Percentiles rank a stretch among this genome's conserved stretches.
These are phyloP conservation scores for Calcarius lapponicus DNA, from an alignment of 2,797 vertebrate genomes.

Conservation along the genomic window DNA sequence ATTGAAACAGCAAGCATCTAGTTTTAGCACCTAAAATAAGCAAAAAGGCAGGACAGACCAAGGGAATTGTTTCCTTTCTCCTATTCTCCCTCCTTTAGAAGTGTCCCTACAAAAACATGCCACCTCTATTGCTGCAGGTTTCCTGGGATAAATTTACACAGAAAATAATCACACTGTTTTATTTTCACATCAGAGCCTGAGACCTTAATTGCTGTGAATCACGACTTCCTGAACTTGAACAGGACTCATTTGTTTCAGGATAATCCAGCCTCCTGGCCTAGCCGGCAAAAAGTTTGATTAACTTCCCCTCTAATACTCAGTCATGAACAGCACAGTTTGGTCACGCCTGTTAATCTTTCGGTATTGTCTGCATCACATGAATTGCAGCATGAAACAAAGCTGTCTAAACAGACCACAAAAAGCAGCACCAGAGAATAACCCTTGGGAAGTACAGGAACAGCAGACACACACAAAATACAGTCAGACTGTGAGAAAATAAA, in stretches of 20 bases:
- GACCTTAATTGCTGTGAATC: slow-evolving; percentile 23
- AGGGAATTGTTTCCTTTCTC: not conserved
- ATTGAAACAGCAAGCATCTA: not conserved
- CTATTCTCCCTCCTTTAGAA: not conserved
- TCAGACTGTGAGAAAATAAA: slow-evolving; percentile 20
- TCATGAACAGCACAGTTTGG: not conserved
- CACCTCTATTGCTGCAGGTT: not conserved
- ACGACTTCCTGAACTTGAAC: slow-evolving; percentile 34
- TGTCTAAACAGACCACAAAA: slow-evolving; percentile 28
- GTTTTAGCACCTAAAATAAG: not conserved
- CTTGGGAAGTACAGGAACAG: slow-evolving; percentile 7
- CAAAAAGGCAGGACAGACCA: not conserved
- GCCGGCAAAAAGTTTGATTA: slow-evolving; percentile 9
- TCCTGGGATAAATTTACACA: not conserved
- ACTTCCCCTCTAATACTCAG: slow-evolving; percentile 3
- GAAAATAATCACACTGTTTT: not conserved
- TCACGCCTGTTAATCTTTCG: not conserved
- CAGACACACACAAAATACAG: slow-evolving; percentile 38
- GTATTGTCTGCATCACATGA: slow-evolving; percentile 25
- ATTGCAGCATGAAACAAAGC: slow-evolving; percentile 47
- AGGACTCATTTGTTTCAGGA: slow-evolving; percentile 29
- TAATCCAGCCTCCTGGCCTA: slow-evolving; percentile 23
- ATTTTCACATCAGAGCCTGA: not conserved
- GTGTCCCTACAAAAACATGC: not conserved
- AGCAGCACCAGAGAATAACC: slow-evolving; percentile 25